These are phyloP conservation scores for Sarcophaga subvicina DNA, from an alignment of 2,888 invertebrate genomes.

Conservation along the genomic window DNA sequence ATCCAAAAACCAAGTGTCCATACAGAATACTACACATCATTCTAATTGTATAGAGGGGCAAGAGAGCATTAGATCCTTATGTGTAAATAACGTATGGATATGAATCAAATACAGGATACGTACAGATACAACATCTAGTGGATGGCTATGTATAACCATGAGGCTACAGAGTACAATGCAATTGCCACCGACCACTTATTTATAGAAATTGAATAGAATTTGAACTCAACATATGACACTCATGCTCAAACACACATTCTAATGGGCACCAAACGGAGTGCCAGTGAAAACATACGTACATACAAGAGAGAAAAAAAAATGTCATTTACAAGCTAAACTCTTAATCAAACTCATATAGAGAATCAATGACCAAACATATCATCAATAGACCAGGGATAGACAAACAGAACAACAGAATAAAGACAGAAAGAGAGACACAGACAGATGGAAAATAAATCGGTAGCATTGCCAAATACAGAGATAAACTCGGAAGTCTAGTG, in stretches of 20 bases:
- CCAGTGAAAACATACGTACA: conserved; percentile 1
- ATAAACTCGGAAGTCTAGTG: background rate
- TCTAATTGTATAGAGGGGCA: background rate
- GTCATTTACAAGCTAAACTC: conserved; percentile 67
- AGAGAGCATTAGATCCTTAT: background rate
- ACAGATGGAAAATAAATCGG: background rate
- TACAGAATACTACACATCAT: background rate
- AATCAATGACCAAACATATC: conserved; percentile 69
- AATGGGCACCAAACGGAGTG: conserved; percentile 20
- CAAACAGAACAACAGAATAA: background rate
- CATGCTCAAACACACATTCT: conserved; percentile 23
- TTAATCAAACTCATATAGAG: conserved; percentile 69
- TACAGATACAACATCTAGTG: background rate
- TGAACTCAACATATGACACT: conserved; percentile 13
- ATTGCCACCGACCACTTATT: conserved; percentile 50
- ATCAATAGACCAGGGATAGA: conserved; percentile 40
- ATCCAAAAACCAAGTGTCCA: conserved; percentile 10
- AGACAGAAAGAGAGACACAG: background rate
- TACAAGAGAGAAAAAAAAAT: conserved; percentile 60
- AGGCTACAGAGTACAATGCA: conserved; percentile 27
- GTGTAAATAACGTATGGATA: background rate
- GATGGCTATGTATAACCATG: background rate
- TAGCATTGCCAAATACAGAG: background rate
- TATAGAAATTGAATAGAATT: conserved; percentile 40
- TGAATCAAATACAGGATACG: background rate